phyloP scores from a whole-genome alignment of 37 sponge, comb jelly and placozoan species.

The Dysidea cf. avara region DNA sequence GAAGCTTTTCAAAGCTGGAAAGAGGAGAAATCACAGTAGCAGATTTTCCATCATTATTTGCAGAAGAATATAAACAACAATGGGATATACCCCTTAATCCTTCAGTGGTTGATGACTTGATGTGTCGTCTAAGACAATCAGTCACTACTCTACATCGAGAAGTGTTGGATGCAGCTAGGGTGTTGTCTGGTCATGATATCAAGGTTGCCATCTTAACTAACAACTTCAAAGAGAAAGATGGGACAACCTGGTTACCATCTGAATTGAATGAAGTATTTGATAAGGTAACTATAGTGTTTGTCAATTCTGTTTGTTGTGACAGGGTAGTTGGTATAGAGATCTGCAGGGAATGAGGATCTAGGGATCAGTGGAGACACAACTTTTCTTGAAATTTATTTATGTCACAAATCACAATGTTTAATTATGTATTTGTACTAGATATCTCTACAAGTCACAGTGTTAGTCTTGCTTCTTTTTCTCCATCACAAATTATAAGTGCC shows the following conservation, averaged over 20 bases:
- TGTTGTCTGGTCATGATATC: slow-evolving; percentile 20
- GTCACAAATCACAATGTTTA: no score
- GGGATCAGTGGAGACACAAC: no score
- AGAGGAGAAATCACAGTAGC: slow-evolving; percentile 51
- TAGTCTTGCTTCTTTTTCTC: no score
- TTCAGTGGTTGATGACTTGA: slow-evolving; percentile 27
- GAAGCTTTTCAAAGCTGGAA: slow-evolving; percentile 58
- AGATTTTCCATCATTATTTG: slow-evolving; percentile 41
- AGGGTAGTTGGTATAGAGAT: no score
- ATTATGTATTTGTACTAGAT: no score
- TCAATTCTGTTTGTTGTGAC: no score
- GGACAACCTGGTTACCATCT: slow-evolving; percentile 31
- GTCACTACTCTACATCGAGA: slow-evolving; percentile 12
- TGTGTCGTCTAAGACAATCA: slow-evolving; percentile 13
- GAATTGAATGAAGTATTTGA: slow-evolving; percentile 23
- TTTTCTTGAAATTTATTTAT: no score
- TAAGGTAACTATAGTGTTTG: slow-evolving; percentile 31
- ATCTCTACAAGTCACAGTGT: no score
- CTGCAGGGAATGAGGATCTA: no score
- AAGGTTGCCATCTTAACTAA: slow-evolving; percentile 68
- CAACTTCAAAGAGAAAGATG: slow-evolving; percentile 44
- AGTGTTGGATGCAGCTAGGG: slow-evolving; percentile 21
- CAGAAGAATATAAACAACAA: slow-evolving; percentile 13
- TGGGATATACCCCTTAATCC: neutral
- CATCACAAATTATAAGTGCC: no score